These are phyloP conservation scores for Bolinopsis microptera DNA, from an alignment of 37 sponge, comb jelly and placozoan genomes.

Conservation along the genomic window DNA sequence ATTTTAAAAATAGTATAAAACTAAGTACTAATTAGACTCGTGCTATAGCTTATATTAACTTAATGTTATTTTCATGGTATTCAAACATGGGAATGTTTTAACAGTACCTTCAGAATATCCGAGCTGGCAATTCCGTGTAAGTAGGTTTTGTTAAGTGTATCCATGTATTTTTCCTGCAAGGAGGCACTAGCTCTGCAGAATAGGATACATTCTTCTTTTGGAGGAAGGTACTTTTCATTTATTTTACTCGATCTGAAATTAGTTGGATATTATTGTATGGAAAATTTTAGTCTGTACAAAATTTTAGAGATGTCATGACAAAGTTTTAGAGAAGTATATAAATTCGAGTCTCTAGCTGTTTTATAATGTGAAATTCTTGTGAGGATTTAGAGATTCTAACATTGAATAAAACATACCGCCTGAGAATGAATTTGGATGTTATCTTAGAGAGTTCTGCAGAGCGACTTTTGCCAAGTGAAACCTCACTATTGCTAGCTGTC, in stretches of 20 bases:
- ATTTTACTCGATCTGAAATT: slow-evolving; percentile 84
- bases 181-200: slow-evolving; percentile 36
- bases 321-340: too few species aligned
- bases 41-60: too few species aligned
- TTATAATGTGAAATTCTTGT: too few species aligned
- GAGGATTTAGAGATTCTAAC: too few species aligned
- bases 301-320: too few species aligned
- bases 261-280: too few species aligned
- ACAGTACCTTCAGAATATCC: not conserved
- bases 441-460: slow-evolving; percentile 74
- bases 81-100: too few species aligned
- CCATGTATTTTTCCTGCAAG: slow-evolving; percentile 73
- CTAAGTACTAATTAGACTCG: too few species aligned
- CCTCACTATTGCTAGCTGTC: slow-evolving; percentile 72
- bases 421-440: slow-evolving; percentile 60
- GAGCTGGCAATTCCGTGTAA: not conserved
- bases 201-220: slow-evolving; percentile 70
- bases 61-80: too few species aligned
- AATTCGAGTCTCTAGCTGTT: too few species aligned
- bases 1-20: too few species aligned
- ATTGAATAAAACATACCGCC: slow-evolving; percentile 25
- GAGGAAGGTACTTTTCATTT: slow-evolving; percentile 78
- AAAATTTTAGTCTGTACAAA: too few species aligned
- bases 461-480: slow-evolving; percentile 71
- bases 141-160: not conserved